Conservation (phyloP, 64 coral and sea anemone genomes). For the Porites australiensis region DNA sequence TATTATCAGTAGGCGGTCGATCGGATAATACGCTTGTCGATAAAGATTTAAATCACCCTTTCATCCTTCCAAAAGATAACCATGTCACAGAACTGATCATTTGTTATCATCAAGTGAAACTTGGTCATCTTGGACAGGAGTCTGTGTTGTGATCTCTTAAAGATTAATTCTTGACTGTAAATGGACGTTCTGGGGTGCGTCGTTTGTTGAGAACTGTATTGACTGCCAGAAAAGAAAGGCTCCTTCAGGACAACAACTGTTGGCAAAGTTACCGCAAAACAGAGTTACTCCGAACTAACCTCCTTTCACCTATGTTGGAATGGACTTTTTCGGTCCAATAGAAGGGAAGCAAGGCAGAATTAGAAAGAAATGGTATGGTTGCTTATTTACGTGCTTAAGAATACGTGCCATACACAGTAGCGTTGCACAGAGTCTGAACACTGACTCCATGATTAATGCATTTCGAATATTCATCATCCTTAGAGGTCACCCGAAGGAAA, state of each 20-base stretch:
- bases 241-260: too few relatives aligned
- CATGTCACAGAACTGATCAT: constrained; percentile 26
- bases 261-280: neutral
- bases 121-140: neutral
- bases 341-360: neutral
- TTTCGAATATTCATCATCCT: constrained; percentile 33
- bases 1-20: too few relatives aligned
- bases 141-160: neutral
- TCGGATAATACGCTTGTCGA: too few relatives aligned
- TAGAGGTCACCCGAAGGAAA: constrained; percentile 7
- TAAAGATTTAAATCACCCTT: constrained; percentile 2
- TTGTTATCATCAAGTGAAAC: neutral
- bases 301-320: neutral
- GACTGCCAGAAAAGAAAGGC: constrained; percentile 2
- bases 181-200: neutral
- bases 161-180: neutral
- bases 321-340: constrained; percentile 3
- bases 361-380: neutral
- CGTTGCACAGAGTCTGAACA: neutral
- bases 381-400: neutral
- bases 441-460: constrained; percentile 7
- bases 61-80: neutral
- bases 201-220: neutral
- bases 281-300: neutral
- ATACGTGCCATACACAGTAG: neutral